A percentile compares a stretch with the other conserved stretches of the same genome.
Conservation (phyloP, 2,888 invertebrate genomes). For the Psylliodes chrysocephalus region DNA sequence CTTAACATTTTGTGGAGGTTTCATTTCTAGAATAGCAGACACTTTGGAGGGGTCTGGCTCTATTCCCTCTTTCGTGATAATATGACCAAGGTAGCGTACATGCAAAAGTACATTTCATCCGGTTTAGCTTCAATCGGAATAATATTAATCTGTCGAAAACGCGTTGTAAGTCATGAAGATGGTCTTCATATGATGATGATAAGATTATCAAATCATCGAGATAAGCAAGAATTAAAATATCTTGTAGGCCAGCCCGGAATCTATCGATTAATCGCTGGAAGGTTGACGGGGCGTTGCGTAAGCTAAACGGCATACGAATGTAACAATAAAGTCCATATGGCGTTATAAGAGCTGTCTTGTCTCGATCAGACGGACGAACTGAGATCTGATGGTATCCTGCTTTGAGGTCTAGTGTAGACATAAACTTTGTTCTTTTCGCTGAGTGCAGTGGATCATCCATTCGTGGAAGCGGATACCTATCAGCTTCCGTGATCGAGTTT, state of each 20-base stretch:
- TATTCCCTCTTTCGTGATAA: neutral
- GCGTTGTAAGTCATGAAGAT: slow-evolving; percentile 44
- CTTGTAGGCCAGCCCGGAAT: no score
- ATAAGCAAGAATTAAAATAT: no score
- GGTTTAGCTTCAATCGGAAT: no score
- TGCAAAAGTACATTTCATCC: slow-evolving; percentile 46
- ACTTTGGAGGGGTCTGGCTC: slow-evolving; percentile 13
- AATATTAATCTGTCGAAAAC: no score
- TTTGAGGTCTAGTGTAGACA: slow-evolving; percentile 55
- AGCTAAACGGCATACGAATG: no score
- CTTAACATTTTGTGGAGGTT: slow-evolving; percentile 33
- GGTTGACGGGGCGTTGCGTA: no score
- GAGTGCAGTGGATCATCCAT: slow-evolving; percentile 60
- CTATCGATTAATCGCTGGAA: no score
- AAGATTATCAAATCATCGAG: no score
- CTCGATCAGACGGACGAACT: no score
- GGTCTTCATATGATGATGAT: no score
- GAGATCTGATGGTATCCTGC: slow-evolving; percentile 61
- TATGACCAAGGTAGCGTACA: slow-evolving; percentile 1
- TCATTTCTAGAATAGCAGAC: slow-evolving; percentile 12
- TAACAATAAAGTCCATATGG: no score
- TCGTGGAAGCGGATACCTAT: slow-evolving; percentile 57
- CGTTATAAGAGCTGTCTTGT: no score
- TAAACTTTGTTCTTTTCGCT: slow-evolving; percentile 47
- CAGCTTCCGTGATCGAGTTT: slow-evolving; percentile 43